Conservation (phyloP, 2,113 vertebrate species). For the Polyodon spathula region DNA sequence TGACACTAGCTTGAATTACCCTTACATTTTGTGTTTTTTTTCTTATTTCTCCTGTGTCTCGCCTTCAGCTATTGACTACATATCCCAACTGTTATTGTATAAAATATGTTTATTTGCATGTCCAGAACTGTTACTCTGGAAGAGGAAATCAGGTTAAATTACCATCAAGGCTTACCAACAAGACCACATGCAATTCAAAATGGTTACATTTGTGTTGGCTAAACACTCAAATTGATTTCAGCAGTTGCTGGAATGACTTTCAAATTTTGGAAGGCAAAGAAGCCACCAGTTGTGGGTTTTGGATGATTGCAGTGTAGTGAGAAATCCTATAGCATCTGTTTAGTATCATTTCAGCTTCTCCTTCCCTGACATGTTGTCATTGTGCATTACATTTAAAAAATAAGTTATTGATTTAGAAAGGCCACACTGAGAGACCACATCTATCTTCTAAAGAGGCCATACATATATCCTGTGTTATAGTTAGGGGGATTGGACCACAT, state of each 20-base stretch:
- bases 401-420: neutral
- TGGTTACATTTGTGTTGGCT: conserved; percentile 2
- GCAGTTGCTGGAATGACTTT: neutral
- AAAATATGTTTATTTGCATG: conserved; percentile 14
- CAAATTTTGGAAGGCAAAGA: conserved; percentile 6
- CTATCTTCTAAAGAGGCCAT: neutral
- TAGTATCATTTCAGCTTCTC: neutral
- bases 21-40: no score
- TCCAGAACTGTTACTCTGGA: neutral
- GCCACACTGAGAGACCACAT: neutral
- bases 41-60: no score
- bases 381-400: neutral
- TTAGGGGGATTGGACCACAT: neutral
- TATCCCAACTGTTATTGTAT: conserved; percentile 2
- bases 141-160: conserved; percentile 10
- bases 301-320: conserved; percentile 1
- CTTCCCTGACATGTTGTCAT: neutral
- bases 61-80: neutral
- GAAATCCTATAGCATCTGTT: neutral
- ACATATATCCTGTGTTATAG: neutral
- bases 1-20: no score
- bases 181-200: conserved; percentile 3
- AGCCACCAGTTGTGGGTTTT: neutral
- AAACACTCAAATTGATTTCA: conserved; percentile 7
- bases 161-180: conserved; percentile 12